Evolutionary conservation across 2,888 invertebrate species (phyloP), one percentile per base, ranked within the genome.

Genomic region (Corbicula japonica): DNA sequence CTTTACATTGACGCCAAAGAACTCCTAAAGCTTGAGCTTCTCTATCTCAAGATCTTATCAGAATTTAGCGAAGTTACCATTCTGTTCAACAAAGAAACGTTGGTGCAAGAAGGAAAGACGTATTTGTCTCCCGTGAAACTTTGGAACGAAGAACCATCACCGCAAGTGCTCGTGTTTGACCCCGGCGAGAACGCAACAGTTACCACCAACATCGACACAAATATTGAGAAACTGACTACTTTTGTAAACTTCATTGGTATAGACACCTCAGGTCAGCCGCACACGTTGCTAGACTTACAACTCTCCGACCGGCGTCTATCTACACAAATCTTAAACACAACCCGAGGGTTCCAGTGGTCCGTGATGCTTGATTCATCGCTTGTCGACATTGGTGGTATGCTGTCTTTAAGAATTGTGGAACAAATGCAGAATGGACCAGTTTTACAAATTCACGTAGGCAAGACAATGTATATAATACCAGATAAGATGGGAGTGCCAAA

Each of bases 191-290:
- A 80, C 35, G 63, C 75, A 2, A 69, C 77, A 3, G 41, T 80
- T 23, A 66, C 62, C 12, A 77, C 68, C 10, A 46, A 71, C 26
- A 63, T 83, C 10, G 75, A 83, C 35, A 80, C 83, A 44, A 80
- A 80, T 30, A 60, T 72, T 10, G 61, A 76, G 23, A 70, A 72
- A 34, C 58, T 83, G 23, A 72, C 77, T 2, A 66, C 80, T 5
- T 75, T 80, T 69, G 77, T 83, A 2, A 83, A 83, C 41, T 83
- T 77, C 34, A 83, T 83, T 46, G 77, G 77, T 10, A 83, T 83
- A 32, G 75, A 83, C 30, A 65, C 77, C 6, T 52, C 75, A 0
- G 61, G 48, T 12, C 15, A 32, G 10, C 77, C 80, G 15, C 54
- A 77, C 35, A 41, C 12, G n/a, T 61, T 83, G 38, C 35, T 83